A percentile compares a stretch with the other conserved stretches of the same genome.
phyloP scores from a whole-genome alignment of 2,888 invertebrate genomes.

The Limulus polyphemus region DNA sequence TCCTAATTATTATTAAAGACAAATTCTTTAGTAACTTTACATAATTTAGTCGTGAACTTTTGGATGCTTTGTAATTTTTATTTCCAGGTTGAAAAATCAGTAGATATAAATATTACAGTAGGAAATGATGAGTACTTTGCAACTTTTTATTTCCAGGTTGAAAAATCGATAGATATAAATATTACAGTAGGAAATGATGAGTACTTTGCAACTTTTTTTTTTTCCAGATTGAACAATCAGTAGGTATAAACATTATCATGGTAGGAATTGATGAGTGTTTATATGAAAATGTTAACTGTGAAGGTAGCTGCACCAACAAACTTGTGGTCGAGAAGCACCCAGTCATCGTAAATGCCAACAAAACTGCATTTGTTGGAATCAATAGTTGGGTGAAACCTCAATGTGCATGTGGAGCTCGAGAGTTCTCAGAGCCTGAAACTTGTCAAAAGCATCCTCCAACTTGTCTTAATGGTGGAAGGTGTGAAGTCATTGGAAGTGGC shows the following conservation, averaged over 20 bases:
- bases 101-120: too few relatives aligned
- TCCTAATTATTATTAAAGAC: too few relatives aligned
- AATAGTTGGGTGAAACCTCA: slow-evolving; percentile 82
- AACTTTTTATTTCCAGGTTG: too few relatives aligned
- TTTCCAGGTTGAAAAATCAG: too few relatives aligned
- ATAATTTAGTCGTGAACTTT: too few relatives aligned
- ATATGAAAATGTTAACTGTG: slow-evolving; percentile 87
- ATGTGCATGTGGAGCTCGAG: slow-evolving; percentile 87
- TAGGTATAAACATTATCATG: slow-evolving; percentile 94
- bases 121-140: too few relatives aligned
- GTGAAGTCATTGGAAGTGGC: slow-evolving; percentile 79
- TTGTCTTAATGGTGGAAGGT: slow-evolving; percentile 92
- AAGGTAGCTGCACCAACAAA: slow-evolving; percentile 88
- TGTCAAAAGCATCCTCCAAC: slow-evolving; percentile 62
- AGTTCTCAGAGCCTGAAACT: slow-evolving; percentile 62
- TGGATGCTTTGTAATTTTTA: too few relatives aligned
- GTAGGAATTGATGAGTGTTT: slow-evolving; percentile 94
- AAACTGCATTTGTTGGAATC: slow-evolving; percentile 90
- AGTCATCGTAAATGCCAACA: slow-evolving; percentile 82
- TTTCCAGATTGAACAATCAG: slow-evolving; percentile 65
- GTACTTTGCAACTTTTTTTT: slow-evolving; percentile 1
- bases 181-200: too few relatives aligned
- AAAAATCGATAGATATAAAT: too few relatives aligned
- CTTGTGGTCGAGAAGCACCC: slow-evolving; percentile 51
- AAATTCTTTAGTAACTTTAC: too few relatives aligned